Base-by-base conservation (phyloP, 2,113 vertebrate genomes). In the Chlamydotis undulata region DNA sequence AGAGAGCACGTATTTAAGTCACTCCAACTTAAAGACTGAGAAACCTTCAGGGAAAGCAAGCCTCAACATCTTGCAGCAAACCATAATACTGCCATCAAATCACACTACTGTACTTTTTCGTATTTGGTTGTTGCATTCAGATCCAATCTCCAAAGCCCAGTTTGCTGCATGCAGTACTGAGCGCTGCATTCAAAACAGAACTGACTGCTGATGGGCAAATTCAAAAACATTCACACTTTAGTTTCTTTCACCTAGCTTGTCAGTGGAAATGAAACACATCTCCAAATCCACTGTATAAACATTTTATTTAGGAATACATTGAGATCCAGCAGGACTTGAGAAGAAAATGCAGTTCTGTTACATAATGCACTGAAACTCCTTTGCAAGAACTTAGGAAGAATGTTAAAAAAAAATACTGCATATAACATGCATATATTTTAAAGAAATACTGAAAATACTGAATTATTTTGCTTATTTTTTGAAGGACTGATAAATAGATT, bases 41-140 rank as follows among this genome's bases (percentile, higher is more conserved):
- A 67, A 84, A 67, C 12, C 86, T 95, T 17, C 29, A 83, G 37
- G 14, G 12, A 73, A 89, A 83, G 15, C 4, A 69, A 83, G 61
- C 19, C 5, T 14, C 41, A 57, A 19, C 13, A 33, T 52, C 50
- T 52, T 63, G 5, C 31, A 69, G 16, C 13, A 73, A 87, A n/a
- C 17, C 1, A 1, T 29, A 71, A 25, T 1, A 47, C 12, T 25
- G 12, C 28, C 41, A 79, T 33, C 43, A 82, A 79, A 83, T 60
- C 59, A 73, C 63, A 68, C 8, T 2, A 7, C 29, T 65, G 22
- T 50, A n/a, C 3, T 59, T 88, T 68, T 65, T 19, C 37, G 10
- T 21, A 24, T 37, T 84, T 7, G 3, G 13, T 13, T 39, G 12
- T 9, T 64, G 63, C 14, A 43, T 0, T 0, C 28, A 90, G 45